phyloP scores from a whole-genome alignment of 2,888 invertebrate species.

The Aelia acuminata region DNA sequence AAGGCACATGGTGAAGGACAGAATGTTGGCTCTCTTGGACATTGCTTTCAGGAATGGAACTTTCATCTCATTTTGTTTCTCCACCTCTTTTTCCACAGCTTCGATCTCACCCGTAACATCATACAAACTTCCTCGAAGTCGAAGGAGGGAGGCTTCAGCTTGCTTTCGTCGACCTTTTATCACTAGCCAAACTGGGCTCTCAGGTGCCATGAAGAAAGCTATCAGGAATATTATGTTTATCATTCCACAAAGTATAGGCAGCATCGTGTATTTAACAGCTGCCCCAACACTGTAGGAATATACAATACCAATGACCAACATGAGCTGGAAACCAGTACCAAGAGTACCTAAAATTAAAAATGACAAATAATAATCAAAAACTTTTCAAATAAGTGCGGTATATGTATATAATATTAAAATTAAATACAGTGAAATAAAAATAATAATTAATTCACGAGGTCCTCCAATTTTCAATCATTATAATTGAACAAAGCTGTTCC shows the following conservation, averaged over 20 bases:
- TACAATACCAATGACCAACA: slow-evolving; percentile 85
- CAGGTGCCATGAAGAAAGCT: slow-evolving; percentile 81
- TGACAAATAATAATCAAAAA: background rate
- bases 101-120: slow-evolving; percentile 76
- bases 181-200: slow-evolving; percentile 73
- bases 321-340: slow-evolving; percentile 86
- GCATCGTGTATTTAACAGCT: slow-evolving; percentile 77
- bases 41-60: slow-evolving; percentile 74
- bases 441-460: no score
- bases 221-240: slow-evolving; percentile 78
- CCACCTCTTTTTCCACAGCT: slow-evolving; percentile 63
- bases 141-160: slow-evolving; percentile 68
- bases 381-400: no score
- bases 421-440: no score
- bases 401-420: no score
- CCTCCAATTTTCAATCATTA: no score
- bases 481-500: no score
- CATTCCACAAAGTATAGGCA: slow-evolving; percentile 78
- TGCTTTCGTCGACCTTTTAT: slow-evolving; percentile 61
- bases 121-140: slow-evolving; percentile 80
- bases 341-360: slow-evolving; percentile 71
- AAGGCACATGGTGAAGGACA: slow-evolving; percentile 81
- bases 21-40: slow-evolving; percentile 76
- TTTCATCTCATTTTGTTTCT: slow-evolving; percentile 69
- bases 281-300: slow-evolving; percentile 83